Evolutionary conservation across 1,140 invertebrate species (phyloP).

Genomic region (Drosophila ohnishii): DNA sequence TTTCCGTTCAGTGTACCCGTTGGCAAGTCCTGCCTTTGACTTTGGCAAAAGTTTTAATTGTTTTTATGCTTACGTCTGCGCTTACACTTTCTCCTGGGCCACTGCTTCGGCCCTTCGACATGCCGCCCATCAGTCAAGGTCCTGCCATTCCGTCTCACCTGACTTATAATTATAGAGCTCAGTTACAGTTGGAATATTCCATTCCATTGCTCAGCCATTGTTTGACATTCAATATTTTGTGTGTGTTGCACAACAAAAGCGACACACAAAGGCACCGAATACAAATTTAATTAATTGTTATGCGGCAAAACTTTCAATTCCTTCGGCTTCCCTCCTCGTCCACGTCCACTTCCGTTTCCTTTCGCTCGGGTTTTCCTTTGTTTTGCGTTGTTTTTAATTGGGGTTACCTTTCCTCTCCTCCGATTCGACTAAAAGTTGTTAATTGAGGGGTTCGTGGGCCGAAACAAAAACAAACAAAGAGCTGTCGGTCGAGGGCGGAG

Average conservation of each 20-base stretch:
- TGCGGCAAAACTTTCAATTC: conserved; percentile 49
- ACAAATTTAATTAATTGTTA: conserved; percentile 64
- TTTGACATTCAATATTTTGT: conserved; percentile 53
- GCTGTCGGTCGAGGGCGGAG: too few relatives aligned
- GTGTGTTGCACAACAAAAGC: conserved; percentile 48
- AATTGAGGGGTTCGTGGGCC: conserved; percentile 32
- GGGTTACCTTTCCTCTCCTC: conserved; percentile 16
- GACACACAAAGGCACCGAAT: conserved; percentile 30
- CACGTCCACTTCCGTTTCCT: background rate
- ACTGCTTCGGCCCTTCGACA: background rate
- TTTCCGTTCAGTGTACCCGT: background rate
- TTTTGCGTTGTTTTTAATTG: conserved; percentile 47
- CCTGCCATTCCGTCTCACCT: conserved; percentile 22
- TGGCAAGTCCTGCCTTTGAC: conserved; percentile 26
- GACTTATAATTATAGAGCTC: conserved; percentile 47
- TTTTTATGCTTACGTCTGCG: conserved; percentile 60
- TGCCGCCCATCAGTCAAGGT: conserved; percentile 8
- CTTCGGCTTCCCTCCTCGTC: conserved; percentile 5
- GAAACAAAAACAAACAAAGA: conserved; percentile 14
- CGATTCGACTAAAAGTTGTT: conserved; percentile 38
- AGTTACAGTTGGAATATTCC: conserved; percentile 43
- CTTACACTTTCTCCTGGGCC: conserved; percentile 26
- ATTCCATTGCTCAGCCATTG: conserved; percentile 20
- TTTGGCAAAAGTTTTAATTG: conserved; percentile 75
- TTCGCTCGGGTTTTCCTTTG: conserved; percentile 7